Evolutionary conservation across 2,888 invertebrate genomes (phyloP), one percentile per base, ranked within the genome.

Genomic region (Pollenia amentaria): DNA sequence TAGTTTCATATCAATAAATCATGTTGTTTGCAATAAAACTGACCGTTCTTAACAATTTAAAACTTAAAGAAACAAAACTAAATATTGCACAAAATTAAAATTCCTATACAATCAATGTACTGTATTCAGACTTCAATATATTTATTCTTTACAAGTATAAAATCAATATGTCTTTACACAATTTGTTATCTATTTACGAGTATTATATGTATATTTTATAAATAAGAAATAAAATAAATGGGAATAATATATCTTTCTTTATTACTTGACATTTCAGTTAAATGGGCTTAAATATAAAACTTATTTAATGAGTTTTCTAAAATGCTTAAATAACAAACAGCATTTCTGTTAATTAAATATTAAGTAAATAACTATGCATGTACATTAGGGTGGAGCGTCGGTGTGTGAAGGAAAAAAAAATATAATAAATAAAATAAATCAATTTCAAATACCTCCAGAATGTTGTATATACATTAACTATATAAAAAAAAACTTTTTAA

Each of bases 211-310:
- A 57, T 7, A 10, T 29, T 57, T 38, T 14, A 38, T 14, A 57
- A 29, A 29, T 57, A 38, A 57, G 4, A 29, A 29, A 29, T 3
- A 2, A 29, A 29, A 29, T 29, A 65, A 65, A 46, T 21, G 3
- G 21, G 21, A 9, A 29, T 38, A 48, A 55, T 51, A 40, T 70
- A 70, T 53, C 51, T 8, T 53, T 53, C 16, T 70, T 40, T 51
- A 53, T 40, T 46, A 12, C 29, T 67, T 67, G 18, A 51, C 67
- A 51, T 16, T 51, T 48, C 29, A 48, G 51, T 38, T 48, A 55
- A 70, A 55, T 70, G 18, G 55, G 42, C 53, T 70, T 57, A 72
- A 72, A 57, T 72, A 57, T 57, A 57, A 44, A 72, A 72, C n/a
- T 46, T 57, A 57, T 16, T 57, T 72, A 57, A 72, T 72, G 44